Conservation (phyloP, 2,888 invertebrate genomes). For the Cryptophagus acutangulus region DNA sequence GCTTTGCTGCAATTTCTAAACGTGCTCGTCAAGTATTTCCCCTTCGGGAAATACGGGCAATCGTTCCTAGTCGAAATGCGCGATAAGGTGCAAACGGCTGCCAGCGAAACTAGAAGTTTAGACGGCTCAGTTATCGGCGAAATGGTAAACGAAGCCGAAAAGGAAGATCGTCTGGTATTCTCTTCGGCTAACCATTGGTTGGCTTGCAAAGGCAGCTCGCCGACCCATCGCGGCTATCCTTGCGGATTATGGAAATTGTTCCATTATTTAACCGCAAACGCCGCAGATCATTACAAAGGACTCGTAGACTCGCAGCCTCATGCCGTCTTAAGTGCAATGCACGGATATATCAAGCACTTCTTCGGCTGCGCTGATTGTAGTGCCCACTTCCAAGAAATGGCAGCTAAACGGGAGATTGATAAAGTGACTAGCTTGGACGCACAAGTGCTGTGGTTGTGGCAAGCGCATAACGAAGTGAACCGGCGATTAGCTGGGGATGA, state of each 20-base stretch:
- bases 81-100: slow-evolving; percentile 49
- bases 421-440: slow-evolving; percentile 68
- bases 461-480: slow-evolving; percentile 91
- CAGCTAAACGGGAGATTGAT: slow-evolving; percentile 62
- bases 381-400: slow-evolving; percentile 85
- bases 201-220: slow-evolving; percentile 75
- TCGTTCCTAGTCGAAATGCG: slow-evolving; percentile 60
- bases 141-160: slow-evolving; percentile 52
- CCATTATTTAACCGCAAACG: slow-evolving; percentile 83
- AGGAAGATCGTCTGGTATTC: slow-evolving; percentile 54
- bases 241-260: slow-evolving; percentile 95
- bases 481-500: slow-evolving; percentile 75
- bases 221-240: slow-evolving; percentile 77
- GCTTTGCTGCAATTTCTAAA: slow-evolving; percentile 72
- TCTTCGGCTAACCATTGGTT: slow-evolving; percentile 59
- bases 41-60: slow-evolving; percentile 65
- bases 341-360: slow-evolving; percentile 84
- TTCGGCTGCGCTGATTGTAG: slow-evolving; percentile 92
- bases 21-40: slow-evolving; percentile 72
- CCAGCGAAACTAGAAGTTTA: slow-evolving; percentile 45
- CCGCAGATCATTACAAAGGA: slow-evolving; percentile 46
- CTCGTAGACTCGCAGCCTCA: slow-evolving; percentile 53
- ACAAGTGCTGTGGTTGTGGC: slow-evolving; percentile 89
- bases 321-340: slow-evolving; percentile 74
- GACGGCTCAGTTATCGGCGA: slow-evolving; percentile 58